Conservation (phyloP, 2,888 invertebrate genomes). For the Tolmerus cingulatus region DNA sequence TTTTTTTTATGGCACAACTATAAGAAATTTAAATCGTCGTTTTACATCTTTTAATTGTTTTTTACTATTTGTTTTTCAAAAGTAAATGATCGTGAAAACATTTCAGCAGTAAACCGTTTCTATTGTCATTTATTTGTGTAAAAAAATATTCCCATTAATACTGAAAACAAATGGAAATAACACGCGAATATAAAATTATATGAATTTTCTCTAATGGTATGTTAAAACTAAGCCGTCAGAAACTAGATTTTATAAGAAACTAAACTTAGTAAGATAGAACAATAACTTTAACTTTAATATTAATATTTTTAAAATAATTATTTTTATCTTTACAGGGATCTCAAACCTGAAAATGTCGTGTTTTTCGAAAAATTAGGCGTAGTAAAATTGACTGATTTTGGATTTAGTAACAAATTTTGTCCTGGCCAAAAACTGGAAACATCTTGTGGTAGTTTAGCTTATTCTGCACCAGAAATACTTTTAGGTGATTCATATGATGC, state of each 20-base stretch:
- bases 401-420: constrained; percentile 93
- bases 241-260: neutral
- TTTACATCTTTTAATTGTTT: neutral
- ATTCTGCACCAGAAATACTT: constrained; percentile 98
- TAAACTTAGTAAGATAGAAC: neutral
- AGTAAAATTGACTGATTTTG: constrained; percentile 99
- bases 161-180: neutral
- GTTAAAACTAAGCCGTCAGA: neutral
- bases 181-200: neutral
- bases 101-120: neutral
- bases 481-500: constrained; percentile 99
- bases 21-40: neutral
- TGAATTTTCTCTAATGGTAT: neutral
- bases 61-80: neutral
- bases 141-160: neutral
- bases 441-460: constrained; percentile 97
- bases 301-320: neutral
- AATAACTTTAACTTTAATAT: neutral
- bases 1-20: neutral
- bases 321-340: constrained; percentile 70
- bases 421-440: constrained; percentile 97
- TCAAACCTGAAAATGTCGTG: constrained; percentile 99
- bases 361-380: constrained; percentile 97
- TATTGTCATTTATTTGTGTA: neutral
- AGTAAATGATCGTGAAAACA: neutral